Conservation (phyloP, 2,797 vertebrate species). For the Myotis findleyi region DNA sequence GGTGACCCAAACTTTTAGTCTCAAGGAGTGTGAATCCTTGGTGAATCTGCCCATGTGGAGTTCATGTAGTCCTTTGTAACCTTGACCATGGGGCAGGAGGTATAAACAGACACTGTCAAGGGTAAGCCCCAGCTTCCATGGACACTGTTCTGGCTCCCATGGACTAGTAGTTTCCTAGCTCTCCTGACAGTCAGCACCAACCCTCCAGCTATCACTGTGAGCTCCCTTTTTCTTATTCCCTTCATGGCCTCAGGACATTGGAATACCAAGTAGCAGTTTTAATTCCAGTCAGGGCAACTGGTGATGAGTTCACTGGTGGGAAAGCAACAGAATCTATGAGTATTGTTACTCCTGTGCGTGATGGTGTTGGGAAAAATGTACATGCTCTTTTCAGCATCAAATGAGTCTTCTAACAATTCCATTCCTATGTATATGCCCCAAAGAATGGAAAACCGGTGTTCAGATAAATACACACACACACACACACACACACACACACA, state of each 20-base stretch:
- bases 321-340: not conserved
- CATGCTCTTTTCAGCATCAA: not conserved
- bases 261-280: not conserved
- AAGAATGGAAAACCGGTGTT: not conserved
- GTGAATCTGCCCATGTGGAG: not conserved
- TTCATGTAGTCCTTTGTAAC: not conserved
- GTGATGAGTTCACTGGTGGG: not conserved
- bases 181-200: fast-evolving
- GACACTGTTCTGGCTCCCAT: fast-evolving
- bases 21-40: not conserved
- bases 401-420: not conserved
- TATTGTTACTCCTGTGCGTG: too few species aligned
- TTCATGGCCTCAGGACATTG: not conserved
- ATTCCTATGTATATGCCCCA: not conserved
- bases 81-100: not conserved
- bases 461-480: not conserved
- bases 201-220: not conserved
- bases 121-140: fast-evolving
- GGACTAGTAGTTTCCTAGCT: not conserved
- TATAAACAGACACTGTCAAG: not conserved
- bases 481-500: fast-evolving
- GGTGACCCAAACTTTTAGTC: not conserved
- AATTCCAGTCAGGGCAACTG: not conserved
- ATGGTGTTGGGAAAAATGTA: not conserved
- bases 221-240: not conserved